A percentile compares a stretch with the other conserved stretches of the same genome.
These are phyloP conservation scores for Rhegmatorhina hoffmannsi DNA, from an alignment of 2,113 vertebrate species.

Conservation along the genomic window DNA sequence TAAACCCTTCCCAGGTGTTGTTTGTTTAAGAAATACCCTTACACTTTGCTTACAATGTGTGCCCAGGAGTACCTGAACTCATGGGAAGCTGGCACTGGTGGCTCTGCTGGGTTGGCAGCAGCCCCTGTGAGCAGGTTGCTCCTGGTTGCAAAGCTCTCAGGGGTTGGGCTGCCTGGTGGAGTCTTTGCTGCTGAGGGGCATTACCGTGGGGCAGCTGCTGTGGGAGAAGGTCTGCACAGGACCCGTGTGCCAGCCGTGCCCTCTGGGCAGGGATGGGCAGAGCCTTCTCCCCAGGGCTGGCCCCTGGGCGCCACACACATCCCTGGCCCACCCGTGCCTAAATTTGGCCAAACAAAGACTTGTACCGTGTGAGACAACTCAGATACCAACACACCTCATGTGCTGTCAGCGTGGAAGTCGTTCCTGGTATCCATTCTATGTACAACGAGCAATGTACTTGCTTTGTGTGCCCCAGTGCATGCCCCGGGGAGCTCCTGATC, in stretches of 20 bases:
- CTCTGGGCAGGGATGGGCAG: neutral
- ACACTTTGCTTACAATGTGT: neutral
- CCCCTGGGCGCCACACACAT: accelerated
- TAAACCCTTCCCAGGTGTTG: neutral
- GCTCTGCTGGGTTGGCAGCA: neutral
- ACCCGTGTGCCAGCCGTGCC: neutral
- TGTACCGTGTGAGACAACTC: neutral
- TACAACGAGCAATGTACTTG: constrained; percentile 77
- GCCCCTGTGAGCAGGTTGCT: neutral
- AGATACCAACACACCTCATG: constrained; percentile 38
- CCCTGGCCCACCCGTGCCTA: neutral
- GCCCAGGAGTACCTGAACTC: neutral
- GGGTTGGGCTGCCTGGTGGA: neutral
- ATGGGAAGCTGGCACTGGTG: accelerated
- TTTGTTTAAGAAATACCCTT: neutral
- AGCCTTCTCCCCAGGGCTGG: neutral
- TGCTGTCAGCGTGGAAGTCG: constrained; percentile 75
- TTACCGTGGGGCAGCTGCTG: neutral
- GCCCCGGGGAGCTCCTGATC: constrained; percentile 65
- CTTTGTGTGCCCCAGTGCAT: constrained; percentile 78
- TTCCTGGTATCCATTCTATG: constrained; percentile 73
- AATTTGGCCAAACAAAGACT: neutral
- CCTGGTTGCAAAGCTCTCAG: neutral
- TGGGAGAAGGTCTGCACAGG: neutral
- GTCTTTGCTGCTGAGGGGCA: neutral